Base-by-base conservation (phyloP, 2,113 vertebrate species). In the Neotoma lepida region DNA sequence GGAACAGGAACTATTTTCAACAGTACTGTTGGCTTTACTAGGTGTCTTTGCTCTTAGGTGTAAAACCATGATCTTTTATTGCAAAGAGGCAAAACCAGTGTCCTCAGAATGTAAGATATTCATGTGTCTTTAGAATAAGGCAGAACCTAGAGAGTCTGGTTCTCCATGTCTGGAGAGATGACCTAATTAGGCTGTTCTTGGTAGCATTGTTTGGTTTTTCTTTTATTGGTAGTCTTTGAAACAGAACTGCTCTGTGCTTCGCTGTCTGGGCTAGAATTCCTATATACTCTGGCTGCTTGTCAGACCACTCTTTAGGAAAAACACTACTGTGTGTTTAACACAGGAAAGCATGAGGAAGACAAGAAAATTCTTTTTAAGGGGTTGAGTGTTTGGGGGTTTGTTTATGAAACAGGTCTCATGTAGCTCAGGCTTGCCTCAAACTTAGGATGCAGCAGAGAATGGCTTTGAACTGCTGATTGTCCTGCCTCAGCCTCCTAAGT, bases 31-130 rank as follows among this genome's bases (percentile, higher is more conserved):
- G 88, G 70, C 86, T 96, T 95, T 96, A 92, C 92, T 96, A 96
- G 97, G 94, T 84, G 87, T 88, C 97, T 86, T 96, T 97, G 18
- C 95, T 97, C 85, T 97, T 95, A 90, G 93, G 92, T 92, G 80
- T 94, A n/a, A 96, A 93, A 94, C 92, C 86, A 85, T 91, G 86
- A 94, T 95, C n/a, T n/a, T n/a, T n/a, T 15, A 96, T 95, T 95
- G 91, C 96, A 81, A 97, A 39, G 88, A 77, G 88, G 54, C 66
- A 8, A 26, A 63, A 24, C 80, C 76, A 0, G 6, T 30, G 3
- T 70, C 35, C 22, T 39, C 35, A 82, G 35, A 33, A 2, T 15
- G 6, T 17, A 64, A 89, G 41, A 88, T 86, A 35, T 5, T 74
- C 70, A 84, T 28, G 44, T 70, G 88, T 92, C 94, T 94, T 78